These are phyloP conservation scores for Trachelus troglodyta DNA, from an alignment of 2,888 invertebrate genomes.

Conservation along the genomic window DNA sequence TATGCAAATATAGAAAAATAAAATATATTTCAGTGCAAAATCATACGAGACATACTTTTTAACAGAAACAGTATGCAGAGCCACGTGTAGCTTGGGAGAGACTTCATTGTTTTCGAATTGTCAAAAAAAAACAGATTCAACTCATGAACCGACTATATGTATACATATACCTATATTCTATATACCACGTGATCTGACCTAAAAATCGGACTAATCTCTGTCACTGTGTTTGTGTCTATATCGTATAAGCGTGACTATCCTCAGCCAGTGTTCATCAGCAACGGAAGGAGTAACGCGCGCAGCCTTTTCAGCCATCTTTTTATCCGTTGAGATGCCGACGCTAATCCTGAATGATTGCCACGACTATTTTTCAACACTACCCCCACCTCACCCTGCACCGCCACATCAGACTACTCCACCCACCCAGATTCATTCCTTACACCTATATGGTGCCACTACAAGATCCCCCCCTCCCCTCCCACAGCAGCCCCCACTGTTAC, in stretches of 20 bases:
- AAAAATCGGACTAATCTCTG: not conserved
- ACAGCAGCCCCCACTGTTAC: not conserved
- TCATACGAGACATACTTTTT: too few relatives aligned
- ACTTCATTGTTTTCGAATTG: too few relatives aligned
- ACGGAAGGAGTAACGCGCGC: constrained; percentile 8
- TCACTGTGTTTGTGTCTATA: not conserved
- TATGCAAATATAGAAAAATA: too few relatives aligned
- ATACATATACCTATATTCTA: not conserved
- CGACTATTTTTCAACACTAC: constrained; percentile 8
- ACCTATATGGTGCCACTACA: not conserved
- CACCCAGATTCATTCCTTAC: constrained; percentile 11
- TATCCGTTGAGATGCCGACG: constrained; percentile 20
- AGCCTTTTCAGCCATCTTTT: constrained; percentile 23
- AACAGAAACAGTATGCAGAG: too few relatives aligned
- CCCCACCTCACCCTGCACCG: not conserved
- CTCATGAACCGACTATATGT: too few relatives aligned
- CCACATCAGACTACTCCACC: not conserved
- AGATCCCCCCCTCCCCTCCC: not conserved
- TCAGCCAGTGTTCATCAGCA: not conserved
- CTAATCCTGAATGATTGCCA: constrained; percentile 25
- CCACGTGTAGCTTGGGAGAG: too few relatives aligned
- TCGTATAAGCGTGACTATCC: not conserved
- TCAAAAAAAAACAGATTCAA: too few relatives aligned
- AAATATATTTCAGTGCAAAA: too few relatives aligned
- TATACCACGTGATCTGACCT: not conserved